These are phyloP conservation scores for Marisa cornuarietis DNA, from an alignment of 1,140 invertebrate species.

Conservation along the genomic window DNA sequence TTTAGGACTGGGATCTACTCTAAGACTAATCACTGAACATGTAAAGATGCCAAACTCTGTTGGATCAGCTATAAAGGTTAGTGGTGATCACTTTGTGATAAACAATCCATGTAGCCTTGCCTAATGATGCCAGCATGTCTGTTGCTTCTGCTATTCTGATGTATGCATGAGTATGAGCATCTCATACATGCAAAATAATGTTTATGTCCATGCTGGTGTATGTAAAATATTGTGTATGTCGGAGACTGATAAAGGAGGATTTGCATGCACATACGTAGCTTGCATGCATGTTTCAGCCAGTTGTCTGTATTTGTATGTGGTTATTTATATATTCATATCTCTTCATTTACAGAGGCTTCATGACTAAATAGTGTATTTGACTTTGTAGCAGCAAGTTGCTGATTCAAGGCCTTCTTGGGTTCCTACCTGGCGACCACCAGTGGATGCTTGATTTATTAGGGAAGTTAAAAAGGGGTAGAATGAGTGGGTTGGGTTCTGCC, in stretches of 20 bases:
- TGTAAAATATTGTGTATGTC: slow-evolving; percentile 2
- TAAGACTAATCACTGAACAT: too few species aligned
- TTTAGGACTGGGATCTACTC: too few species aligned
- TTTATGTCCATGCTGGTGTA: neutral
- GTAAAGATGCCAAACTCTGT: neutral
- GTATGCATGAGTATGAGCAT: neutral
- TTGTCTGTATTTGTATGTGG: neutral
- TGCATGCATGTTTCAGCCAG: neutral
- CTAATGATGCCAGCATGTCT: neutral
- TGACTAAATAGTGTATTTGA: neutral
- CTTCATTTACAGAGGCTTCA: neutral
- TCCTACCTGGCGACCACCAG: neutral
- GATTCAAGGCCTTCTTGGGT: neutral
- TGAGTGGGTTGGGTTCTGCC: neutral
- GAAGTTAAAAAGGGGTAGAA: neutral
- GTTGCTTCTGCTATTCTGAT: neutral
- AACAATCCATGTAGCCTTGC: neutral
- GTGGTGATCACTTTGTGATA: neutral
- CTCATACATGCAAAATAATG: neutral
- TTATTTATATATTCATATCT: neutral
- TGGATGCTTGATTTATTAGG: neutral
- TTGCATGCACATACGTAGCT: neutral
- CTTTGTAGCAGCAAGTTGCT: neutral
- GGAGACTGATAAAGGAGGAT: neutral
- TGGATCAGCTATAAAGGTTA: neutral